A percentile compares a stretch with the other conserved stretches of the same genome.
Evolutionary conservation across 2,113 vertebrate species (phyloP).

Genomic region (Petrocephalus microphthalmus): DNA sequence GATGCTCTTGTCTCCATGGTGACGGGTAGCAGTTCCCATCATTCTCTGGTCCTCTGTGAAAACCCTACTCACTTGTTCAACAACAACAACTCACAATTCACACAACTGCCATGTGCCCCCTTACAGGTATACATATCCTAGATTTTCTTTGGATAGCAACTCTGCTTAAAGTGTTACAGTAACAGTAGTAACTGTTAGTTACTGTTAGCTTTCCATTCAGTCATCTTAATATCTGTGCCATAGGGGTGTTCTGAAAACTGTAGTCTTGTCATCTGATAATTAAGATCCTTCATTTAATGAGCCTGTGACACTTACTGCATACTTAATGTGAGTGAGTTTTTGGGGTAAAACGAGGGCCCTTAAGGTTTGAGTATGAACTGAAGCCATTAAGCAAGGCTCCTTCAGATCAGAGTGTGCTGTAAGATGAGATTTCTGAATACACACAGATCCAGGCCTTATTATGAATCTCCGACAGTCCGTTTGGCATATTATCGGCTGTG

Average conservation of each 20-base stretch:
- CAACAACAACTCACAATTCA: slow-evolving; percentile 13
- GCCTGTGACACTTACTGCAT: neutral
- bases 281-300: neutral
- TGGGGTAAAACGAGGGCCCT: neutral
- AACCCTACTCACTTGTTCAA: slow-evolving; percentile 44
- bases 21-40: slow-evolving; percentile 58
- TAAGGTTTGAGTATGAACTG: neutral
- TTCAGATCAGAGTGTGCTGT: neutral
- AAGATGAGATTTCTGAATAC: neutral
- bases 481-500: neutral
- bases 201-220: neutral
- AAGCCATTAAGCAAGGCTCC: neutral
- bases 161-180: neutral
- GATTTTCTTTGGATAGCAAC: neutral
- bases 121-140: neutral
- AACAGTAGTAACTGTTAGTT: neutral
- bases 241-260: neutral
- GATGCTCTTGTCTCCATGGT: slow-evolving; percentile 71
- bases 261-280: neutral
- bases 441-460: neutral
- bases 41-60: slow-evolving; percentile 55
- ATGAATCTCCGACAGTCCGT: neutral
- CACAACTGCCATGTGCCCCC: neutral
- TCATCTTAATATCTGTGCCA: neutral
- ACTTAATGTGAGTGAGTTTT: neutral